phyloP scores from a whole-genome alignment of 1,140 invertebrate genomes.

The Zaprionus vittiger region DNA sequence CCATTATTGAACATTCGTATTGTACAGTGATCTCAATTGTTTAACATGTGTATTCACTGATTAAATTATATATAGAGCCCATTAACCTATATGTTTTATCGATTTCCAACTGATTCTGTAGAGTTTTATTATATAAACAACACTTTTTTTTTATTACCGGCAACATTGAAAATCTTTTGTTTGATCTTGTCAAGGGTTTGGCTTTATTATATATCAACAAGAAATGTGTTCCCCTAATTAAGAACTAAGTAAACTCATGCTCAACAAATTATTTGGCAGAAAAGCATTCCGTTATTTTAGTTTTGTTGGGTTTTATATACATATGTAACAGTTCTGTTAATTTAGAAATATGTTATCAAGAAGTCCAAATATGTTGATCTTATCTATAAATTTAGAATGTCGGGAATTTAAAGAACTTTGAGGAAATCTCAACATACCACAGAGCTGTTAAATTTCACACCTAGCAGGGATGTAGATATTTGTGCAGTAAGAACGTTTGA shows the following conservation, averaged over 20 bases:
- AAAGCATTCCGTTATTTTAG: background rate
- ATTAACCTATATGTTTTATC: background rate
- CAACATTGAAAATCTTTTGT: background rate
- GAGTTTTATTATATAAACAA: background rate
- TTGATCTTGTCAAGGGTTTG: background rate
- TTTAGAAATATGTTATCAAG: background rate
- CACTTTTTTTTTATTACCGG: no score
- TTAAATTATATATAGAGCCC: background rate
- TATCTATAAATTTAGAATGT: background rate
- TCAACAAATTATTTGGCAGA: background rate
- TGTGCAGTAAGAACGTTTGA: background rate
- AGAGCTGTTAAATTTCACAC: slow-evolving; percentile 21
- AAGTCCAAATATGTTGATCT: background rate
- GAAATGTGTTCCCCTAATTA: background rate
- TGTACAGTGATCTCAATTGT: background rate
- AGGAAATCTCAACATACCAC: slow-evolving; percentile 1
- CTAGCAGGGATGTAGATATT: slow-evolving; percentile 14
- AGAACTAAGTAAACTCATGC: background rate
- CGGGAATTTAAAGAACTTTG: background rate
- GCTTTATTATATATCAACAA: background rate
- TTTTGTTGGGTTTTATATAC: no score
- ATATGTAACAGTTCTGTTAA: background rate
- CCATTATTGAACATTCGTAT: background rate
- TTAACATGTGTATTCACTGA: background rate
- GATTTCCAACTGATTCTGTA: background rate